Conservation (phyloP, 2,113 vertebrate genomes). For the Xerus inauris region DNA sequence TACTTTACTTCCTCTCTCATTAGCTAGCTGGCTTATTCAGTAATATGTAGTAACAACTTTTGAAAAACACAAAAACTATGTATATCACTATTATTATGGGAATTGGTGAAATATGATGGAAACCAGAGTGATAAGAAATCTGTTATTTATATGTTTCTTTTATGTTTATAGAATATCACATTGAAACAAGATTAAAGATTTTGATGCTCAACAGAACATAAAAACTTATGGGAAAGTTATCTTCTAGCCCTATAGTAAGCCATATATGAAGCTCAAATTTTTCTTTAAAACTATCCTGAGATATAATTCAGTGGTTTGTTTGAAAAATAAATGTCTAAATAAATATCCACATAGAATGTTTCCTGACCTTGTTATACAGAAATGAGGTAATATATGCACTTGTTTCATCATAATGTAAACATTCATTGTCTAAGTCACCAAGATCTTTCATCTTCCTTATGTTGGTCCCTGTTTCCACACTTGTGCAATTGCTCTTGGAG, state of each 20-base stretch:
- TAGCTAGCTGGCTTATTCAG: not conserved
- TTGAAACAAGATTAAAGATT: slow-evolving; percentile 39
- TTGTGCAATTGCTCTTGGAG: not conserved
- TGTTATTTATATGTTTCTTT: slow-evolving; percentile 1
- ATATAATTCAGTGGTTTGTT: not conserved
- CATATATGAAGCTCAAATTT: not conserved
- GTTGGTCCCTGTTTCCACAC: not conserved
- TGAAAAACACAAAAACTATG: not conserved
- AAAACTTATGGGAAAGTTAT: not conserved
- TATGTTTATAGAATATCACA: slow-evolving; percentile 1
- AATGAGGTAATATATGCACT: not conserved
- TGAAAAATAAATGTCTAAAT: slow-evolving; percentile 19
- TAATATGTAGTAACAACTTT: not conserved
- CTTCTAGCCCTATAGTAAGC: not conserved
- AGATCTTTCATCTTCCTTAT: not conserved
- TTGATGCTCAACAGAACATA: not conserved
- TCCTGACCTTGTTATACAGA: not conserved
- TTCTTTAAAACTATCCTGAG: not conserved
- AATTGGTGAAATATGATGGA: not conserved
- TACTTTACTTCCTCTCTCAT: not conserved
- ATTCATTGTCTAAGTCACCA: not conserved
- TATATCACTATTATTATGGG: not conserved
- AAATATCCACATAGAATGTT: not conserved
- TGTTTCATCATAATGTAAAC: not conserved
- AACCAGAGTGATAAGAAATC: not conserved